Percentiles rank a stretch among this genome's conserved stretches.
Evolutionary conservation across 2,888 invertebrate species (phyloP).

Genomic region (Drosophila yooni): DNA sequence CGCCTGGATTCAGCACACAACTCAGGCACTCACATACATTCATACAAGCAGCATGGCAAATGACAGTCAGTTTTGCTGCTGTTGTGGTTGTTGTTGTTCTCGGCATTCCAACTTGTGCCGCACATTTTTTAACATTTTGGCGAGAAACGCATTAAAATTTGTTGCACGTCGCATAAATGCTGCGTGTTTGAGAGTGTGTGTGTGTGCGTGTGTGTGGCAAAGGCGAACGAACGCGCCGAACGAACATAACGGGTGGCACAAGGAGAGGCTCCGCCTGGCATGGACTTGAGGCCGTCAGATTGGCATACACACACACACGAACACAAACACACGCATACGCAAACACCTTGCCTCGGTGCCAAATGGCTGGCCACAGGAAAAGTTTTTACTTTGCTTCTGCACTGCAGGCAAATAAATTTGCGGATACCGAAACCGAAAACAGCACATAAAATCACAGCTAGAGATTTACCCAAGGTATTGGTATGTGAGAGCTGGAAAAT

Average conservation of each 20-base stretch:
- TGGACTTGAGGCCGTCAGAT: slow-evolving; percentile 34
- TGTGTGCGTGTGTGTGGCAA: slow-evolving; percentile 26
- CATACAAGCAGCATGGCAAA: slow-evolving; percentile 36
- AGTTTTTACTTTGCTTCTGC: slow-evolving; percentile 66
- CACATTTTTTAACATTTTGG: slow-evolving; percentile 79
- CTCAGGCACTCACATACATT: slow-evolving; percentile 32
- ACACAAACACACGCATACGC: slow-evolving; percentile 5
- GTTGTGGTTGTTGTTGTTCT: not conserved
- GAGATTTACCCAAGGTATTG: slow-evolving; percentile 65
- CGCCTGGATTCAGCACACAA: slow-evolving; percentile 32
- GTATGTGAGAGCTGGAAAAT: slow-evolving; percentile 9
- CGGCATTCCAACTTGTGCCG: slow-evolving; percentile 77
- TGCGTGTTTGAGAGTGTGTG: slow-evolving; percentile 39
- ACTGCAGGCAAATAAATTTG: slow-evolving; percentile 77
- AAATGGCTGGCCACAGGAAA: slow-evolving; percentile 51
- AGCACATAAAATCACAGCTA: slow-evolving; percentile 77
- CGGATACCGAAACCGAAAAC: slow-evolving; percentile 78
- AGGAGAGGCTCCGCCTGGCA: slow-evolving; percentile 34
- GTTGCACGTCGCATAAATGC: slow-evolving; percentile 81
- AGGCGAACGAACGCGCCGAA: slow-evolving; percentile 47
- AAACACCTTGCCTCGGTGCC: slow-evolving; percentile 20
- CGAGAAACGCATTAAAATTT: slow-evolving; percentile 80
- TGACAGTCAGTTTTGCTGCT: slow-evolving; percentile 54
- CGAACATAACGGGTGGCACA: slow-evolving; percentile 41
- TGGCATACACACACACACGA: slow-evolving; percentile 7